phyloP scores from a whole-genome alignment of 2,797 vertebrate genomes.

The Microchirus variegatus region DNA sequence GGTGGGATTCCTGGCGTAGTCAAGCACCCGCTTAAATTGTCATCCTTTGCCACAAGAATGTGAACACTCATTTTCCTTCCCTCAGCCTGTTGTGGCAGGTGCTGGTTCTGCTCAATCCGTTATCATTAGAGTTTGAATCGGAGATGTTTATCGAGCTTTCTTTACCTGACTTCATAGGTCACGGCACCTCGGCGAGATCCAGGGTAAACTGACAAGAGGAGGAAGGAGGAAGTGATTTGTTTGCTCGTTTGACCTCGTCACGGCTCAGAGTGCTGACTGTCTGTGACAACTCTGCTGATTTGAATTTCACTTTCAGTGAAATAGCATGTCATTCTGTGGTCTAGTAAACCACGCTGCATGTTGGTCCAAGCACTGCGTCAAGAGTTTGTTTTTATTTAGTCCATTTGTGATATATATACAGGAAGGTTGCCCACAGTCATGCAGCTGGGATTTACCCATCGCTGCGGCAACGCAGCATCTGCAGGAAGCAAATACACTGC shows the following conservation, averaged over 20 bases:
- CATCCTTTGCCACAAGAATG: conserved; percentile 85
- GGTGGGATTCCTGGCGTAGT: conserved; percentile 82
- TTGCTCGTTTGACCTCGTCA: conserved; percentile 33
- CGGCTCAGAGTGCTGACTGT: conserved; percentile 18
- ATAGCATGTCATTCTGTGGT: conserved; percentile 72
- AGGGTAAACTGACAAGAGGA: conserved; percentile 14
- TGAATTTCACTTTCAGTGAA: conserved; percentile 52
- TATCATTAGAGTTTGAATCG: conserved; percentile 44
- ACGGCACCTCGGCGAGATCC: conserved; percentile 33
- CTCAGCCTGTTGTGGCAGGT: conserved; percentile 81
- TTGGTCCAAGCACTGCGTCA: conserved; percentile 64
- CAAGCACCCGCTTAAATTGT: conserved; percentile 82
- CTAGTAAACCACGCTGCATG: conserved; percentile 70
- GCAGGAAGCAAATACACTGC: conserved; percentile 44
- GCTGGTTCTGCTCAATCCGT: conserved; percentile 62
- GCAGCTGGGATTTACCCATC: conserved; percentile 61
- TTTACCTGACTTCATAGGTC: conserved; percentile 15
- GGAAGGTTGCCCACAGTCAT: conserved; percentile 70
- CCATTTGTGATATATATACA: conserved; percentile 69
- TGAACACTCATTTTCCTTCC: conserved; percentile 68
- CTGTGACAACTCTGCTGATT: conserved; percentile 41
- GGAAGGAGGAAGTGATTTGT: conserved; percentile 38
- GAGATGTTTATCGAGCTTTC: conserved; percentile 22
- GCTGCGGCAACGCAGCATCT: conserved; percentile 41
- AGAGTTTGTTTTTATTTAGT: conserved; percentile 75